These are phyloP conservation scores for Anguilla megastoma DNA, from an alignment of 2,797 vertebrate species.

Conservation along the genomic window DNA sequence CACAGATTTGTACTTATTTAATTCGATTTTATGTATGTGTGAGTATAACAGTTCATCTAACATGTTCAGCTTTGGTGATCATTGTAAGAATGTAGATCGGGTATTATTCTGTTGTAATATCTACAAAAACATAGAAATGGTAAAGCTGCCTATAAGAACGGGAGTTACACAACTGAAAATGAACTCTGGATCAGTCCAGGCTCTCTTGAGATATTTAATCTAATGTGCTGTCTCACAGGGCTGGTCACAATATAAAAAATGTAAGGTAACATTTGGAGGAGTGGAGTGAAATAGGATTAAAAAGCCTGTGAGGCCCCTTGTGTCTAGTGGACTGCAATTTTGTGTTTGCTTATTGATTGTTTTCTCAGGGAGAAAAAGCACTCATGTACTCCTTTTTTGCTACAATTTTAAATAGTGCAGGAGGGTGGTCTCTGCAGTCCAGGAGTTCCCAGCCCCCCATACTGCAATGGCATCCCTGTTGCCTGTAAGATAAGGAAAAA, in stretches of 20 bases:
- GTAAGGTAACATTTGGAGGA: neutral
- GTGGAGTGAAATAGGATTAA: neutral
- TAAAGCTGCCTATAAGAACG: neutral
- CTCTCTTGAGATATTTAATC: neutral
- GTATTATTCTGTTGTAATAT: neutral
- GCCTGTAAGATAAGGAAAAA: neutral
- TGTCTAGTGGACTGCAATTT: neutral
- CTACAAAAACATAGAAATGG: neutral
- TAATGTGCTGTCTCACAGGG: neutral
- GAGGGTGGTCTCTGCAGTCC: neutral
- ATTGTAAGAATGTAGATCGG: neutral
- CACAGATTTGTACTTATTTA: neutral
- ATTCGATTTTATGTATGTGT: neutral
- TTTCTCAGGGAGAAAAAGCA: conserved; percentile 10
- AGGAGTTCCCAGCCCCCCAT: neutral
- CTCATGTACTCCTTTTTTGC: neutral
- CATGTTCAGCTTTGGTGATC: neutral
- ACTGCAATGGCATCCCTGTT: neutral
- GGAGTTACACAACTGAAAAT: neutral
- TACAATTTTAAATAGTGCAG: neutral
- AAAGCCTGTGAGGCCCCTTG: neutral
- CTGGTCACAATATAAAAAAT: neutral
- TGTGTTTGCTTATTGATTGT: neutral
- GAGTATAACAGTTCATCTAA: neutral
- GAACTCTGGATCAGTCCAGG: neutral